phyloP scores from a whole-genome alignment of 2,888 invertebrate genomes.

The Melinopterus prodromus region DNA sequence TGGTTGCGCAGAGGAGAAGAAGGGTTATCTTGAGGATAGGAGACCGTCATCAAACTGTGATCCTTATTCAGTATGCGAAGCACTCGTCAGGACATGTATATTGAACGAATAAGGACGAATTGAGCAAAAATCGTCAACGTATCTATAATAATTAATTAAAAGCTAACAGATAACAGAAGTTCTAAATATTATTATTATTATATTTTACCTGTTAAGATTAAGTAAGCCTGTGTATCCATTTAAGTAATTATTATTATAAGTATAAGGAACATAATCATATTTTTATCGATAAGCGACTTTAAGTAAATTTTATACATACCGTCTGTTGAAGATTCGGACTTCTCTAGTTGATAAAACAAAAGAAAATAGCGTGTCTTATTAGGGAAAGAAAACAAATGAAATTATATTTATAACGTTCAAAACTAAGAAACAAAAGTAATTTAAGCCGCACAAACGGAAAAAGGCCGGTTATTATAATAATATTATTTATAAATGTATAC shows the following conservation, averaged over 20 bases:
- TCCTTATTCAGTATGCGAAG: constrained; percentile 86
- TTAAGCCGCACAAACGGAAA: not conserved
- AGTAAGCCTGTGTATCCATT: not conserved
- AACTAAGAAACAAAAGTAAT: not conserved
- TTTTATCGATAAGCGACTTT: not conserved
- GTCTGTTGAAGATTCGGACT: not conserved
- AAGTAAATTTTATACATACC: constrained; percentile 18
- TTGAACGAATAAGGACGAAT: constrained; percentile 74
- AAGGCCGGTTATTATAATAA: not conserved
- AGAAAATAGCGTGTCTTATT: constrained; percentile 14
- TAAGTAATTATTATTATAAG: not conserved
- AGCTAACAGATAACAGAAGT: not conserved
- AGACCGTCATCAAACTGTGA: constrained; percentile 94
- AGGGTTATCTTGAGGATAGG: constrained; percentile 96
- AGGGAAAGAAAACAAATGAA: not conserved
- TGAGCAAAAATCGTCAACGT: not conserved
- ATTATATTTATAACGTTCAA: not conserved
- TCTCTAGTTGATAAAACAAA: not conserved
- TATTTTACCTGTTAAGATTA: not conserved
- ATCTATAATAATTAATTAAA: not conserved
- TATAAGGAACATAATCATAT: constrained; percentile 17
- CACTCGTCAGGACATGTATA: constrained; percentile 86
- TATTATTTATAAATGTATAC: not conserved
- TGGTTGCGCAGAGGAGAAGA: constrained; percentile 87
- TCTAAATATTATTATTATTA: constrained; percentile 12